Evolutionary conservation across 2,797 vertebrate species (phyloP).

Genomic region (Mycteria americana): DNA sequence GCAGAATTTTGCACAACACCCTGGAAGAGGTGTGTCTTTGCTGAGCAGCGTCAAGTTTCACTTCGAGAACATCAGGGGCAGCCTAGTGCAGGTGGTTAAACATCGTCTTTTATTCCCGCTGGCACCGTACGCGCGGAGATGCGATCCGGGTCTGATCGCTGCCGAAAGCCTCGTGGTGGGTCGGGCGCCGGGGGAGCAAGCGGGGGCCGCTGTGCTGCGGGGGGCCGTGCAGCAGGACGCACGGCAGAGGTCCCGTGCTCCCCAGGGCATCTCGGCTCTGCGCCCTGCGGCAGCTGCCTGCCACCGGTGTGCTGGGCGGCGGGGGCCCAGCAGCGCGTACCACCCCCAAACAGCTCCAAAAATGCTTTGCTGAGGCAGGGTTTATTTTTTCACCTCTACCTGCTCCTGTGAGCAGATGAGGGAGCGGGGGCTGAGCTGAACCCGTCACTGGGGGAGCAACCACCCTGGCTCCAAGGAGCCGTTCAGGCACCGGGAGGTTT

Average conservation of each 20-base stretch:
- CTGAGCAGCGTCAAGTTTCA: conserved; percentile 68
- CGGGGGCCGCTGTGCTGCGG: background rate
- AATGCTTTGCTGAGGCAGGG: background rate
- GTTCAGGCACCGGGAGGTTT: background rate
- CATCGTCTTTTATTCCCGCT: background rate
- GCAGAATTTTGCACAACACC: conserved; percentile 67
- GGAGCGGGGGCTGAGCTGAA: background rate
- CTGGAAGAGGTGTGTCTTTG: conserved; percentile 73
- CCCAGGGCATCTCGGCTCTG: background rate
- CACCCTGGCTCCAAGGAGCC: background rate
- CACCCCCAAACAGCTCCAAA: background rate
- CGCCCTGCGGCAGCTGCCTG: background rate
- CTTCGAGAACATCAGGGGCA: conserved; percentile 40
- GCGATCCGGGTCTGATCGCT: accelerated
- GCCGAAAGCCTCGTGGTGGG: background rate
- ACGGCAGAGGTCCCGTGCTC: background rate
- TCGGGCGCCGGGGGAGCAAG: background rate
- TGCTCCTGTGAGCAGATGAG: background rate
- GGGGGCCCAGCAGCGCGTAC: accelerated
- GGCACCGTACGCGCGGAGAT: accelerated
- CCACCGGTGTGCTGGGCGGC: background rate
- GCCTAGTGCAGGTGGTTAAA: conserved; percentile 41
- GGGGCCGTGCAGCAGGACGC: no score
- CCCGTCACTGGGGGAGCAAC: accelerated
- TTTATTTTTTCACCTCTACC: background rate